phyloP scores from a whole-genome alignment of 2,888 invertebrate species.

The Coenonympha arcania region DNA sequence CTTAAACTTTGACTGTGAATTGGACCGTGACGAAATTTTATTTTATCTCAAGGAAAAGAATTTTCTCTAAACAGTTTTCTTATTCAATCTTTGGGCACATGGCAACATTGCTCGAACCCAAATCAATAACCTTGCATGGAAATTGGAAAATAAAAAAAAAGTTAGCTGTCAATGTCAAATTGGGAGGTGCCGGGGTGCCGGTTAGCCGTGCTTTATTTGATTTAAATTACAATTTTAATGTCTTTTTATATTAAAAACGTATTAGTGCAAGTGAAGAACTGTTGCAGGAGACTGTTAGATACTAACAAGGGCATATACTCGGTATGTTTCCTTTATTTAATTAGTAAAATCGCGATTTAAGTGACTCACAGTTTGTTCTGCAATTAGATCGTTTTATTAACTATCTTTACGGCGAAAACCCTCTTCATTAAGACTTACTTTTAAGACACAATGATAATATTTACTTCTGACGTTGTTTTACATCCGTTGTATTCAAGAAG shows the following conservation, averaged over 20 bases:
- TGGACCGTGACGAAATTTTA: no score
- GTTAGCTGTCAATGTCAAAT: slow-evolving; percentile 14
- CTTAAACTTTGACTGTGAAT: no score
- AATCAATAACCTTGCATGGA: slow-evolving; percentile 14
- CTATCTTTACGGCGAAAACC: not conserved
- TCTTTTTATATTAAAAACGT: slow-evolving; percentile 52
- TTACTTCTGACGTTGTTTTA: not conserved
- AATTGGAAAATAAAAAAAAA: slow-evolving; percentile 12
- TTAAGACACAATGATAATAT: not conserved
- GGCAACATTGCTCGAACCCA: slow-evolving; percentile 34
- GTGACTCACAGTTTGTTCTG: not conserved
- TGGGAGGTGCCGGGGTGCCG: not conserved
- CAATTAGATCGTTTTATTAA: not conserved
- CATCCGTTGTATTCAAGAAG: not conserved
- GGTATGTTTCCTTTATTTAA: slow-evolving; percentile 43
- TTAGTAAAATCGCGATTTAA: slow-evolving; percentile 4
- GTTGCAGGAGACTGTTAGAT: slow-evolving; percentile 44
- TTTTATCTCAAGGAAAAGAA: no score
- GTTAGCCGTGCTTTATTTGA: not conserved
- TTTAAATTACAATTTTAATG: slow-evolving; percentile 39
- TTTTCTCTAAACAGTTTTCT: no score
- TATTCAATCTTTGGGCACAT: no score
- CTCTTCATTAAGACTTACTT: not conserved
- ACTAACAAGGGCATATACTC: slow-evolving; percentile 42
- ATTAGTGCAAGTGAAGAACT: slow-evolving; percentile 44